phyloP scores from a whole-genome alignment of 2,888 invertebrate genomes.

The Muschampia plurimacula region DNA sequence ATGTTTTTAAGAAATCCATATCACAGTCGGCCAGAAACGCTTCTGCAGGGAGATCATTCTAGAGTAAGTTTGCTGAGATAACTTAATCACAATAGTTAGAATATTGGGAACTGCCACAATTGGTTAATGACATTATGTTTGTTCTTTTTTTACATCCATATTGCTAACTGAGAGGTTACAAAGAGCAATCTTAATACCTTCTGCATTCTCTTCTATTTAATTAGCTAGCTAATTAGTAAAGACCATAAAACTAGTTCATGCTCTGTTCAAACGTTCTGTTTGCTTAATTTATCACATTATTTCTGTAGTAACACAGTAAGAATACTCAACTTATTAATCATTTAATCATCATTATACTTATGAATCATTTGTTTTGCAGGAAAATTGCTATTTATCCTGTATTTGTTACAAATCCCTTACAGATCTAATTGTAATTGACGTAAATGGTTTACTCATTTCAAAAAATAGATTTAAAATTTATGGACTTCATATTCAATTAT shows the following conservation, averaged over 20 bases:
- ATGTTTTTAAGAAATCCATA: too few species aligned
- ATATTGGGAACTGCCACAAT: too few species aligned
- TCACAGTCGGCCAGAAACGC: too few species aligned
- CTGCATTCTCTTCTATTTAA: too few species aligned
- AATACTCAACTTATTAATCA: not conserved
- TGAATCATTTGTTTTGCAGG: conserved; percentile 9
- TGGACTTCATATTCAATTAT: not conserved
- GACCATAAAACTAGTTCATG: not conserved
- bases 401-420: not conserved
- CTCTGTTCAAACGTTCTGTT: not conserved
- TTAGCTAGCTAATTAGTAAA: not conserved
- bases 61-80: too few species aligned
- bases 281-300: not conserved
- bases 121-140: too few species aligned
- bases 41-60: too few species aligned
- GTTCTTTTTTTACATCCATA: too few species aligned
- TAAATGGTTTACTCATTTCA: not conserved
- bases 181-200: too few species aligned
- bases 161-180: too few species aligned
- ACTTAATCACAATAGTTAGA: too few species aligned
- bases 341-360: not conserved
- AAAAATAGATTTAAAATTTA: not conserved
- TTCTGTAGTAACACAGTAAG: not conserved
- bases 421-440: not conserved
- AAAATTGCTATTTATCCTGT: conserved; percentile 5